phyloP scores from a whole-genome alignment of 2,888 invertebrate genomes.

The Mermis nigrescens region DNA sequence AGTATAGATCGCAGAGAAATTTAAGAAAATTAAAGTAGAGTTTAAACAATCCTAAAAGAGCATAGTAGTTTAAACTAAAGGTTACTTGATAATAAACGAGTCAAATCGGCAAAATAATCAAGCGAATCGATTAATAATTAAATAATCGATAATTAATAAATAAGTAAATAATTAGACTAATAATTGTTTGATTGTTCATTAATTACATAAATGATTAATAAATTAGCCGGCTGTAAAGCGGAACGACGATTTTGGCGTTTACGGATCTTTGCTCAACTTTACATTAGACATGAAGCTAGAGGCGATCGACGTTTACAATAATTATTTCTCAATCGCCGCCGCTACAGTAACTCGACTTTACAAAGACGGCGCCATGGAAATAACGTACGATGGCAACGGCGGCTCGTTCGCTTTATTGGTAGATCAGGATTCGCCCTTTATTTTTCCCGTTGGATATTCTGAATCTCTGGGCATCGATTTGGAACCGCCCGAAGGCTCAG shows the following conservation, averaged over 20 bases:
- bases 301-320: slow-evolving; percentile 51
- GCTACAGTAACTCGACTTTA: slow-evolving; percentile 41
- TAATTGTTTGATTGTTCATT: too few species aligned
- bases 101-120: too few species aligned
- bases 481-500: slow-evolving; percentile 56
- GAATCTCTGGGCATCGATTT: slow-evolving; percentile 57
- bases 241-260: background rate
- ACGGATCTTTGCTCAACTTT: slow-evolving; percentile 1
- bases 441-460: slow-evolving; percentile 87
- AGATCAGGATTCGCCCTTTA: slow-evolving; percentile 74
- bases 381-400: slow-evolving; percentile 70
- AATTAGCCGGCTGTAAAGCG: too few species aligned
- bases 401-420: slow-evolving; percentile 99
- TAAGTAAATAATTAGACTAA: too few species aligned
- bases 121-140: too few species aligned
- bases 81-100: too few species aligned
- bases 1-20: too few species aligned
- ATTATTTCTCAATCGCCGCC: background rate
- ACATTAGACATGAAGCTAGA: slow-evolving; percentile 79
- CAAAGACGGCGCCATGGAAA: slow-evolving; percentile 80
- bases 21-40: too few species aligned
- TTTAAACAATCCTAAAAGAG: too few species aligned
- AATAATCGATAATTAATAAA: too few species aligned
- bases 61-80: too few species aligned
- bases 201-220: too few species aligned